These are phyloP conservation scores for Ichneumoninae sp. DNA, from an alignment of 2,888 invertebrate species.

Conservation along the genomic window DNA sequence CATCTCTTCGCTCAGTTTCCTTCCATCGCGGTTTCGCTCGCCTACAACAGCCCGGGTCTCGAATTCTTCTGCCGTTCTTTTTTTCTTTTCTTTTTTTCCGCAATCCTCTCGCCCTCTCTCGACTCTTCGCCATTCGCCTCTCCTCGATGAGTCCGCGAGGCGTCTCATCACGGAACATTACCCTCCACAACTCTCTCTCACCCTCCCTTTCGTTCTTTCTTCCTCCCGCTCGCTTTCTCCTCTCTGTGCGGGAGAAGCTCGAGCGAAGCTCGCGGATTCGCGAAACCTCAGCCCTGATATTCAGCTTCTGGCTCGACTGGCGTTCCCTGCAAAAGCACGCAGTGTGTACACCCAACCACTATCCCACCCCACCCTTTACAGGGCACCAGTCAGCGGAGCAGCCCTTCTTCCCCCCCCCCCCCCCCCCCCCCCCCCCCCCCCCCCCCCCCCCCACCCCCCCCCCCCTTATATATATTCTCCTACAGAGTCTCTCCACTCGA, in stretches of 20 bases:
- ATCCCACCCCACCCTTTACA: conserved; percentile 40
- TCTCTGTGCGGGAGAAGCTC: conserved; percentile 40
- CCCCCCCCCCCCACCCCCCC: conserved; percentile 72
- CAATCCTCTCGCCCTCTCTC: conserved; percentile 65
- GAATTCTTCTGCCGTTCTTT: conserved; percentile 57
- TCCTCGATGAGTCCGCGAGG: conserved; percentile 79
- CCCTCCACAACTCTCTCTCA: conserved; percentile 69
- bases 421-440: conserved; percentile 70
- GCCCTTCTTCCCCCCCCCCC: conserved; percentile 77
- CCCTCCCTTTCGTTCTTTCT: conserved; percentile 35
- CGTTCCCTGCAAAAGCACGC: conserved; percentile 49
- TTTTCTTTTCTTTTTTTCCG: conserved; percentile 47
- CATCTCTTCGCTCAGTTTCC: conserved; percentile 50
- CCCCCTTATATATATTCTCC: conserved; percentile 40
- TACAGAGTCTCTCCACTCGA: neutral
- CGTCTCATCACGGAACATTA: conserved; percentile 84
- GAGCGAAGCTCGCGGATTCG: conserved; percentile 59
- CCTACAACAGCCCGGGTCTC: conserved; percentile 3
- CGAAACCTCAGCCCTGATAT: conserved; percentile 59
- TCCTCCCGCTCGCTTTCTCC: conserved; percentile 1
- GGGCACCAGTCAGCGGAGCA: conserved; percentile 56
- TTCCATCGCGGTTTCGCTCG: conserved; percentile 22
- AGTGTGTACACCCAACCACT: conserved; percentile 23
- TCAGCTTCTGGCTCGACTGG: conserved; percentile 59
- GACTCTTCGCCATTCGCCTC: conserved; percentile 60